phyloP scores from a whole-genome alignment of 2,113 vertebrate species.

The Cololabis saira region DNA sequence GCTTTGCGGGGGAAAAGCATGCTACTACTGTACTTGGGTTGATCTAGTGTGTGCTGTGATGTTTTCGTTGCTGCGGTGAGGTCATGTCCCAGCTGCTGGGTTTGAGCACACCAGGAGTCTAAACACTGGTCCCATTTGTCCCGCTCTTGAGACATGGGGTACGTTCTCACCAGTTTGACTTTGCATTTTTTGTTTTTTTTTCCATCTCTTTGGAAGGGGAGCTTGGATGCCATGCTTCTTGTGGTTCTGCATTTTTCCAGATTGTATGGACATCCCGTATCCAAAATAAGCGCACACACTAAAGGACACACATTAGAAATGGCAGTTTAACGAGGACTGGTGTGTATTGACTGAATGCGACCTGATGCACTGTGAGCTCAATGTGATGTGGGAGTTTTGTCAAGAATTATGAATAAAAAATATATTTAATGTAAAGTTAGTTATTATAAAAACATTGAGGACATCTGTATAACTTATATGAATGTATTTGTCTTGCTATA shows the following conservation, averaged over 20 bases:
- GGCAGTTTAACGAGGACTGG: slow-evolving; percentile 34
- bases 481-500: slow-evolving; percentile 88
- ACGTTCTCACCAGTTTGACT: slow-evolving; percentile 31
- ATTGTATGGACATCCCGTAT: slow-evolving; percentile 56
- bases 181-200: slow-evolving; percentile 37
- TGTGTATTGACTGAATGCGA: slow-evolving; percentile 86
- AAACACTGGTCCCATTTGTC: slow-evolving; percentile 21
- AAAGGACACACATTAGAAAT: slow-evolving; percentile 44
- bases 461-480: slow-evolving; percentile 87
- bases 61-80: slow-evolving; percentile 43
- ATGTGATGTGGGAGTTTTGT: slow-evolving; percentile 91
- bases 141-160: slow-evolving; percentile 5
- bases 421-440: slow-evolving; percentile 82
- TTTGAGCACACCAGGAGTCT: slow-evolving; percentile 23
- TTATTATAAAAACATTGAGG: slow-evolving; percentile 83
- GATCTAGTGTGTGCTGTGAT: slow-evolving; percentile 55
- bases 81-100: slow-evolving; percentile 51
- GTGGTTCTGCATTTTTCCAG: slow-evolving; percentile 54
- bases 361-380: slow-evolving; percentile 99
- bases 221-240: slow-evolving; percentile 62
- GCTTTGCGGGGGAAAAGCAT: neutral
- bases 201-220: neutral
- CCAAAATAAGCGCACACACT: slow-evolving; percentile 54
- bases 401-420: slow-evolving; percentile 83
- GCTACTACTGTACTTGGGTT: slow-evolving; percentile 41